Conservation (phyloP, 2,797 vertebrate genomes). For the Martes flavigula region DNA sequence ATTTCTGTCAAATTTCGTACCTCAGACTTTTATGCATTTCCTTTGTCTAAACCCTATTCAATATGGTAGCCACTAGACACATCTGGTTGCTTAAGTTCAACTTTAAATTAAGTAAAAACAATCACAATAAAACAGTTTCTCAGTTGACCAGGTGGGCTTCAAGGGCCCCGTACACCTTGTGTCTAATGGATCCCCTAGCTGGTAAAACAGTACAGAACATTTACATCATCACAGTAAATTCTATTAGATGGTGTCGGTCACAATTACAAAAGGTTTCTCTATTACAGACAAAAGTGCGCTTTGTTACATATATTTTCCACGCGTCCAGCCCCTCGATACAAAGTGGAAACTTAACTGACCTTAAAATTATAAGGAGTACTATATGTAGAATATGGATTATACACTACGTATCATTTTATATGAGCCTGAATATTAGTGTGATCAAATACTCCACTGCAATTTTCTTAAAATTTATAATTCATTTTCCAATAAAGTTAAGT, state of each 20-base stretch:
- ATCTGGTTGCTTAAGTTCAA: neutral
- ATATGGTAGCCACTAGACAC: neutral
- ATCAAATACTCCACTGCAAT: neutral
- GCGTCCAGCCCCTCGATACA: neutral
- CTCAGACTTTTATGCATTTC: neutral
- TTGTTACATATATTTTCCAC: slow-evolving; percentile 42
- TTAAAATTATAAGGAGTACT: slow-evolving; percentile 61
- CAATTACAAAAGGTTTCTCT: neutral
- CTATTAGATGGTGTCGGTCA: neutral
- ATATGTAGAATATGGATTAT: neutral
- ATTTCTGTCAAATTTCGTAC: slow-evolving; percentile 55
- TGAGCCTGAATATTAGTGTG: neutral
- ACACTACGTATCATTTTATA: slow-evolving; percentile 60
- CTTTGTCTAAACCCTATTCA: slow-evolving; percentile 1
- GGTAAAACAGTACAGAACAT: neutral
- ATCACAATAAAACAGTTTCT: neutral
- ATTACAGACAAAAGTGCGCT: slow-evolving; percentile 69
- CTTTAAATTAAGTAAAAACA: neutral
- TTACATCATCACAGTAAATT: neutral
- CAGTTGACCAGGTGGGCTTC: neutral
- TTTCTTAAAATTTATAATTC: neutral
- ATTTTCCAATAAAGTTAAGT: neutral
- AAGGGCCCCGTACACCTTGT: neutral
- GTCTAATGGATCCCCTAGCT: neutral
- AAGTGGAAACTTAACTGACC: slow-evolving; percentile 52